Conservation (phyloP, 2,113 vertebrate species). For the Siniperca chuatsi region DNA sequence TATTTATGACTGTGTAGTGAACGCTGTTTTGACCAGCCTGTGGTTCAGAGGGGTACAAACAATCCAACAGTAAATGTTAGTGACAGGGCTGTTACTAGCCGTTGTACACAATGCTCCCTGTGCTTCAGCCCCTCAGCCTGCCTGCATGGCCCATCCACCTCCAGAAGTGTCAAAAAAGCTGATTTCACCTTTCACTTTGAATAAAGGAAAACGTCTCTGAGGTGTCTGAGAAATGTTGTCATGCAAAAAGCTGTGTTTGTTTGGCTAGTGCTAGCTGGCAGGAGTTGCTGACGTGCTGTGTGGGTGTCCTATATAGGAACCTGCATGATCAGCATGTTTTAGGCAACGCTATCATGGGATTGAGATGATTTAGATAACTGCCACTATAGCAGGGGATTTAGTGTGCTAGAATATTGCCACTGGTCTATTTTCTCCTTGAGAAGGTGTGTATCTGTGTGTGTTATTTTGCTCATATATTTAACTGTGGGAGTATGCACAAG, state of each 20-base stretch:
- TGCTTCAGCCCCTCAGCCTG: background rate
- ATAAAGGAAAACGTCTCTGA: conserved; percentile 40
- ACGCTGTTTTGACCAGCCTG: conserved; percentile 36
- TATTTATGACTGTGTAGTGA: conserved; percentile 50
- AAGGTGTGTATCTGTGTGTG: conserved; percentile 14
- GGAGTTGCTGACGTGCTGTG: conserved; percentile 62
- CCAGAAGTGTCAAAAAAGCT: conserved; percentile 55
- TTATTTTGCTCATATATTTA: conserved; percentile 14
- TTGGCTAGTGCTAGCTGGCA: conserved; percentile 22
- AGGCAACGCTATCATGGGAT: conserved; percentile 54
- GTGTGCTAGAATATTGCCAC: conserved; percentile 12
- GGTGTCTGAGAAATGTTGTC: conserved; percentile 44
- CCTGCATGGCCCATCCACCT: conserved; percentile 15
- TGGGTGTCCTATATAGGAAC: conserved; percentile 65
- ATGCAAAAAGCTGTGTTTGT: conserved; percentile 44
- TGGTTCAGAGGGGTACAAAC: conserved; percentile 35
- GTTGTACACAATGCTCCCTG: conserved; percentile 9
- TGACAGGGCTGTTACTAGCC: conserved; percentile 50
- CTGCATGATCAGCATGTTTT: conserved; percentile 67
- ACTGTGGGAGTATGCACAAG: conserved; percentile 14
- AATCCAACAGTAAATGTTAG: conserved; percentile 47
- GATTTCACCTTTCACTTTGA: conserved; percentile 45
- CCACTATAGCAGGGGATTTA: conserved; percentile 42
- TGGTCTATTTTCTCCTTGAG: conserved; percentile 51
- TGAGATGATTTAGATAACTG: conserved; percentile 67